phyloP scores from a whole-genome alignment of 1,140 invertebrate species.

The Luehdorfia chinensis region DNA sequence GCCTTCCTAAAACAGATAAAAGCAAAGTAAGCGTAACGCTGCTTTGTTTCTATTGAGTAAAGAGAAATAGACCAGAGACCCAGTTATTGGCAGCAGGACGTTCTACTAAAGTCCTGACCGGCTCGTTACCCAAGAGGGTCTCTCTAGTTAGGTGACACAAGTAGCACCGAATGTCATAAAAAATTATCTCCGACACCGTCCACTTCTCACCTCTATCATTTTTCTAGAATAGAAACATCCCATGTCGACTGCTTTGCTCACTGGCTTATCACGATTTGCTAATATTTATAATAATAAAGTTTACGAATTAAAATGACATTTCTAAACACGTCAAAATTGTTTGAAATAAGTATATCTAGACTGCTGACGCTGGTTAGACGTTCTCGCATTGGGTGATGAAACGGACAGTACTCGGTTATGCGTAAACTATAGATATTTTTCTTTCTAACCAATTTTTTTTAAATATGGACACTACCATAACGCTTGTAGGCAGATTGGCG shows the following conservation, averaged over 20 bases:
- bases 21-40: too few relatives aligned
- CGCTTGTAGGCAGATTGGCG: too few relatives aligned
- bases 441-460: background rate
- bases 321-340: constrained; percentile 57
- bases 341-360: constrained; percentile 56
- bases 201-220: constrained; percentile 37
- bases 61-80: too few relatives aligned
- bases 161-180: too few relatives aligned
- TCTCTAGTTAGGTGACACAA: too few relatives aligned
- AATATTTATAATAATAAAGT: constrained; percentile 45
- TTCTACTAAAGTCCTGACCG: too few relatives aligned
- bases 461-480: too few relatives aligned
- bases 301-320: constrained; percentile 55
- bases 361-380: constrained; percentile 33
- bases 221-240: constrained; percentile 55
- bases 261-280: constrained; percentile 37
- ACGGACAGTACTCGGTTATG: background rate
- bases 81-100: too few relatives aligned
- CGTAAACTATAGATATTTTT: background rate
- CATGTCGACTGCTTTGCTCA: constrained; percentile 38
- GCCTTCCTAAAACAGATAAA: too few relatives aligned
- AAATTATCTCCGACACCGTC: background rate
- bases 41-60: too few relatives aligned
- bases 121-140: too few relatives aligned
- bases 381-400: background rate